phyloP scores from a whole-genome alignment of 2,113 vertebrate species.

The Sula dactylatra region DNA sequence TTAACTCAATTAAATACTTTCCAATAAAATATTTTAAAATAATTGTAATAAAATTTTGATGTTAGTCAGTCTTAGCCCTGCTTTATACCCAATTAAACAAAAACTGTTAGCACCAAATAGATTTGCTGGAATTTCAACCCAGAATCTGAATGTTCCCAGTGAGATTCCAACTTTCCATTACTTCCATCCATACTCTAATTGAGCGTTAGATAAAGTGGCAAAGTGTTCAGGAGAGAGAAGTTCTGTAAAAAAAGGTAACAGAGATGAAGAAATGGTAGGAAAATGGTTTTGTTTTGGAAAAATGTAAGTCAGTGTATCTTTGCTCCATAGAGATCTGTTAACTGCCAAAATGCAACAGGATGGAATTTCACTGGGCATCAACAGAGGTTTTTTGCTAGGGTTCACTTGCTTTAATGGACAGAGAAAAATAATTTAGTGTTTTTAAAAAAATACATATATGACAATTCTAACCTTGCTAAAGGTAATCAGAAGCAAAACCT shows the following conservation, averaged over 20 bases:
- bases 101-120: background rate
- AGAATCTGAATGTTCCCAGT: background rate
- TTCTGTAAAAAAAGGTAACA: background rate
- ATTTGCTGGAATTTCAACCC: background rate
- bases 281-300: background rate
- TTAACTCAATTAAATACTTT: background rate
- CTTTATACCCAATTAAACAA: background rate
- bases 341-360: background rate
- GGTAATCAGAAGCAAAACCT: background rate
- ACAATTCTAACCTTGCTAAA: background rate
- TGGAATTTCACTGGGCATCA: background rate
- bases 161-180: background rate
- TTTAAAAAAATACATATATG: background rate
- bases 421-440: background rate
- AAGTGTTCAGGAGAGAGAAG: background rate
- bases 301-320: background rate
- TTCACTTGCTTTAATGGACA: background rate
- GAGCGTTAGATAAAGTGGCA: background rate
- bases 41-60: background rate
- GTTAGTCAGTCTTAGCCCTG: background rate
- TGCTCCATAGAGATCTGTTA: background rate
- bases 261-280: background rate
- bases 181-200: background rate
- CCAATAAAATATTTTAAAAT: background rate
- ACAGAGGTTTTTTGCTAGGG: background rate